Base-by-base conservation (phyloP, 2,888 invertebrate species). In the Sturmia bella region DNA sequence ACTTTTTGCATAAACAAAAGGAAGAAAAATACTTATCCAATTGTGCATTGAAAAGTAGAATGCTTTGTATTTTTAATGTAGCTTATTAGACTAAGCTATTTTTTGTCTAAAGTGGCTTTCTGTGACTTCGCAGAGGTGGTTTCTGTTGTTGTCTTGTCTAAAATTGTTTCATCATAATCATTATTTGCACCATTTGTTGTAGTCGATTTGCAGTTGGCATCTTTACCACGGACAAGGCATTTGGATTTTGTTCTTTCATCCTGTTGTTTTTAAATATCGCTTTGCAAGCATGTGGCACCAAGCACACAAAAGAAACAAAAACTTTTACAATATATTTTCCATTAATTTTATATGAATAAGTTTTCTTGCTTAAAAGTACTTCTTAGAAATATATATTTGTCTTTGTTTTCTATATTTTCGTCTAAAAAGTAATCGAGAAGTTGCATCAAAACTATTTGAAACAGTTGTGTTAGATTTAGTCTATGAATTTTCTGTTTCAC, bases 141-240 rank as follows among this genome's bases (percentile, higher is more conserved):
- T 86, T 78, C 68, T 73, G 84, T 84, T 85, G 84, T 84, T 86
- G 80, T 69, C 74, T 66, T 74, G 78, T 73, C 61, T 74, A 4
- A 52, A 69, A 69, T 66, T 66, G 27, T 84, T 64, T 61, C 84
- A 54, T 80, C 85, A 87, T 68, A 37, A 68, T 78, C 85, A 86
- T 88, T 88, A 89, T 87, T 89, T 87, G 87, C 88, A 87, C 86
- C 87, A 86, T 86, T 64, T 57, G 37, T 41, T 61, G 17, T 54
- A 43, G 9, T 7, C 52, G 59, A 15, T 41, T 52, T 54, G 52
- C 63, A 63, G 54, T 63, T 21, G 32, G 7, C 41, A 19, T 52
- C 43, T 50, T 24, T 63, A 32, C 12, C 45, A 45, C 7, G 39
- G 32, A 45, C 21, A 32, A 32, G 43, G n/a, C 13, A 24, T 61